phyloP scores from a whole-genome alignment of 2,113 vertebrate genomes.

The Vicugna pacos region DNA sequence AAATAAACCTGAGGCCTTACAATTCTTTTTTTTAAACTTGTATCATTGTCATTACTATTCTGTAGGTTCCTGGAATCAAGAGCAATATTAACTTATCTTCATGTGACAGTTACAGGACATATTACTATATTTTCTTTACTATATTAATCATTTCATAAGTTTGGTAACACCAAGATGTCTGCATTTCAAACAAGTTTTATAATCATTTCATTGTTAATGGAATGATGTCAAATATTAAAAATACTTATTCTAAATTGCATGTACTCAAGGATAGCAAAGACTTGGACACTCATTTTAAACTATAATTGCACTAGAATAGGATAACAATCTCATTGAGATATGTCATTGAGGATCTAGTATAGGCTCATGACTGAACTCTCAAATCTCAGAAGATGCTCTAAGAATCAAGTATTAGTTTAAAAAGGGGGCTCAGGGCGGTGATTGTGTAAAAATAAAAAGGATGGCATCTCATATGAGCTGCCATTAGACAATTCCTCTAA shows the following conservation, averaged over 20 bases:
- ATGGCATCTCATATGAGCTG: not conserved
- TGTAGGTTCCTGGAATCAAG: not conserved
- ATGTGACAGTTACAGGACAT: not conserved
- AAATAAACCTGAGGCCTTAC: not conserved
- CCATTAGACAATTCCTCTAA: not conserved
- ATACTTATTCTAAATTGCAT: slow-evolving; percentile 38
- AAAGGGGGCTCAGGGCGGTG: not conserved
- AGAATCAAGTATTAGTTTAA: slow-evolving; percentile 3
- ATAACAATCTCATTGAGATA: slow-evolving; percentile 42
- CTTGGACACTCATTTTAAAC: slow-evolving; percentile 19
- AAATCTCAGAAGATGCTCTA: not conserved
- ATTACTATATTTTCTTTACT: not conserved
- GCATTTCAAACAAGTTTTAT: slow-evolving; percentile 54
- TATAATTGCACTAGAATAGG: not conserved
- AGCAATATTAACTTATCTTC: not conserved
- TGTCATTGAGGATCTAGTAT: not conserved
- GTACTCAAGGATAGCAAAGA: not conserved
- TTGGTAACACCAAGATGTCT: slow-evolving; percentile 7
- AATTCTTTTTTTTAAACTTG: not conserved
- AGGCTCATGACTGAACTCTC: not conserved
- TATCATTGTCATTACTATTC: slow-evolving; percentile 41
- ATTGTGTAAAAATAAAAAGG: not conserved
- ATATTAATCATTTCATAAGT: slow-evolving; percentile 38
- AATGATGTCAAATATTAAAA: slow-evolving; percentile 24
- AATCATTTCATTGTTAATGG: slow-evolving; percentile 57